These are phyloP conservation scores for Caenorhabditis sulstoni DNA, from an alignment of 2,888 invertebrate genomes.

Conservation along the genomic window DNA sequence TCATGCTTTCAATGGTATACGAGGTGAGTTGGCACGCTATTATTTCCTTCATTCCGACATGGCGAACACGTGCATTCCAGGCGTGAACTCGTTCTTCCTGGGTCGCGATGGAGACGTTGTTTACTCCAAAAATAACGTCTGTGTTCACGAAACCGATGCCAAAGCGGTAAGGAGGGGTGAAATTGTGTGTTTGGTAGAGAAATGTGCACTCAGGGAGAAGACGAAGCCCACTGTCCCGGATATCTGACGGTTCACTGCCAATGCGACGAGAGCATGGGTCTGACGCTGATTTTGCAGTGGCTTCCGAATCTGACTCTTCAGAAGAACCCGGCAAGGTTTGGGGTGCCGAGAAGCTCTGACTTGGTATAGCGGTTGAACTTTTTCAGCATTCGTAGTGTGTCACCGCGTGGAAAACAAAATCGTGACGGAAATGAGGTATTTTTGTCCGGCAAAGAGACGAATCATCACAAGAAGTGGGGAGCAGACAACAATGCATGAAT, in stretches of 20 bases:
- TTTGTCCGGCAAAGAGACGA: background rate
- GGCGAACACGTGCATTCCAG: constrained; percentile 55
- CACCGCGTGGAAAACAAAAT: constrained; percentile 67
- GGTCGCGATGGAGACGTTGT: constrained; percentile 83
- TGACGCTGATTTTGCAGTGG: constrained; percentile 92
- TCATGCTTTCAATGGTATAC: constrained; percentile 74
- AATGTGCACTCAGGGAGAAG: constrained; percentile 83
- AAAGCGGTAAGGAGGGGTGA: constrained; percentile 52
- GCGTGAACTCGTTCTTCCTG: constrained; percentile 75
- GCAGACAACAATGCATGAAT: background rate
- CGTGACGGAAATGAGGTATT: constrained; percentile 37
- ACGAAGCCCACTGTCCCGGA: constrained; percentile 88
- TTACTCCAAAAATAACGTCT: constrained; percentile 92
- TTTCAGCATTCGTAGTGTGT: constrained; percentile 78
- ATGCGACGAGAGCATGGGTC: constrained; percentile 83
- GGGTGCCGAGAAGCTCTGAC: background rate
- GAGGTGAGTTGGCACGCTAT: constrained; percentile 62
- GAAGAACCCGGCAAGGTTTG: constrained; percentile 87
- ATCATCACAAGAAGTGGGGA: background rate
- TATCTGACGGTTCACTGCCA: constrained; percentile 89
- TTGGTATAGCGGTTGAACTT: background rate
- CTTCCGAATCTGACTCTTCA: constrained; percentile 92
- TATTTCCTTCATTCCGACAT: constrained; percentile 13
- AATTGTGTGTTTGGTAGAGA: background rate
- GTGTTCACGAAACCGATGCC: constrained; percentile 90